These are phyloP conservation scores for Oxystoma pomonae DNA, from an alignment of 2,888 invertebrate genomes.

Conservation along the genomic window DNA sequence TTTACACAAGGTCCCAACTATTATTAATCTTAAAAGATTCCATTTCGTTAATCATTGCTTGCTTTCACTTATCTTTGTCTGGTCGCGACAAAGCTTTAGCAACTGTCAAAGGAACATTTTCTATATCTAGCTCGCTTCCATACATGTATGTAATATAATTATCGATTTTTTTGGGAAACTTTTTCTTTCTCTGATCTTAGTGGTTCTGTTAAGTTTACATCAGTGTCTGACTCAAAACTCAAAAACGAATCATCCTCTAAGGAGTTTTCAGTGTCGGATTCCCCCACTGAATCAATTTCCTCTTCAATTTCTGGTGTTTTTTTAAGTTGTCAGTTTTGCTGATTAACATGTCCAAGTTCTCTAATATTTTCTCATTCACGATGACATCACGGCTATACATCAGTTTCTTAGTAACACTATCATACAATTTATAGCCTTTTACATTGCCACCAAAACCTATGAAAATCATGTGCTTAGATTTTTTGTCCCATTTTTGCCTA, in stretches of 20 bases:
- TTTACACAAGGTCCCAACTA: constrained; percentile 33
- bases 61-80: constrained; percentile 26
- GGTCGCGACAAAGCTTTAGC: constrained; percentile 27
- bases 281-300: background rate
- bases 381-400: background rate
- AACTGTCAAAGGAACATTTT: constrained; percentile 15
- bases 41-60: constrained; percentile 34
- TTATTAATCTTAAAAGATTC: constrained; percentile 32
- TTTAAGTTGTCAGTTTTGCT: background rate
- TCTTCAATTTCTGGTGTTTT: background rate
- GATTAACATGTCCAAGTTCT: background rate
- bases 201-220: constrained; percentile 7
- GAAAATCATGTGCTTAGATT: constrained; percentile 14
- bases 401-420: constrained; percentile 7
- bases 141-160: constrained; percentile 17
- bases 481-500: constrained; percentile 13
- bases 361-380: background rate
- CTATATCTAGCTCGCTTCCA: background rate
- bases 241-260: too few species aligned
- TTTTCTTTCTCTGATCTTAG: constrained; percentile 14
- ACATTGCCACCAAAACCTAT: constrained; percentile 16
- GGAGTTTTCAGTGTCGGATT: background rate
- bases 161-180: constrained; percentile 18
- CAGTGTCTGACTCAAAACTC: too few species aligned
- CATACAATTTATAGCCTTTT: constrained; percentile 20